Conservation (phyloP, 2,113 vertebrate species). For the Prunella fulvescens region DNA sequence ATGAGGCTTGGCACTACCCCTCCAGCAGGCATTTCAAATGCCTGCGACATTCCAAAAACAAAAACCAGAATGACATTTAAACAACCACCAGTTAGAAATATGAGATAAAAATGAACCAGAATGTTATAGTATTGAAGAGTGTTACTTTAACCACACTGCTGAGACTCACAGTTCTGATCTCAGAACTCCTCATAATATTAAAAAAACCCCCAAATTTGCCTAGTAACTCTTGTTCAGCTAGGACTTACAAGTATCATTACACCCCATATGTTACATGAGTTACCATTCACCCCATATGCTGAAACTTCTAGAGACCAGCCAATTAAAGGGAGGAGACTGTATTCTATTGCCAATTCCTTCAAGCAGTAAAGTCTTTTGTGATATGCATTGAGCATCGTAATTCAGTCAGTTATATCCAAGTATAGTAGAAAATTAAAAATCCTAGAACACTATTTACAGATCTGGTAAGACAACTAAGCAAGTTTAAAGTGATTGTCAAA, state of each 20-base stretch:
- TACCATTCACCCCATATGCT: neutral
- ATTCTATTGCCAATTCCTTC: neutral
- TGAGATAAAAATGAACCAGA: neutral
- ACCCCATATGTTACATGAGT: neutral
- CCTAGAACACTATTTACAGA: neutral
- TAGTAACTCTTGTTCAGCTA: neutral
- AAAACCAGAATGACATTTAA: neutral
- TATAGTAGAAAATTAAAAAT: neutral
- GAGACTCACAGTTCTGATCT: neutral
- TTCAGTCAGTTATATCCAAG: neutral
- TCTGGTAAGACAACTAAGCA: neutral
- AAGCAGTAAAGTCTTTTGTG: neutral
- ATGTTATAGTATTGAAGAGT: neutral
- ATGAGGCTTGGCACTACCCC: neutral
- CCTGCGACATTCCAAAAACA: neutral
- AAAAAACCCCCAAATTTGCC: neutral
- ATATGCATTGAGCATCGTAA: neutral
- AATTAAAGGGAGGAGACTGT: neutral
- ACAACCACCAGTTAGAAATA: neutral
- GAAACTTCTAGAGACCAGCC: neutral
- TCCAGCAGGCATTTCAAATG: neutral
- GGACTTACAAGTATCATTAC: neutral
- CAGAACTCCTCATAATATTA: neutral
- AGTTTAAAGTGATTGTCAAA: neutral
- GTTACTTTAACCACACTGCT: neutral